Evolutionary conservation across 1,140 invertebrate species (phyloP), one percentile per base, ranked within the genome.

Genomic region (Aphaenogaster ashmeadi): DNA sequence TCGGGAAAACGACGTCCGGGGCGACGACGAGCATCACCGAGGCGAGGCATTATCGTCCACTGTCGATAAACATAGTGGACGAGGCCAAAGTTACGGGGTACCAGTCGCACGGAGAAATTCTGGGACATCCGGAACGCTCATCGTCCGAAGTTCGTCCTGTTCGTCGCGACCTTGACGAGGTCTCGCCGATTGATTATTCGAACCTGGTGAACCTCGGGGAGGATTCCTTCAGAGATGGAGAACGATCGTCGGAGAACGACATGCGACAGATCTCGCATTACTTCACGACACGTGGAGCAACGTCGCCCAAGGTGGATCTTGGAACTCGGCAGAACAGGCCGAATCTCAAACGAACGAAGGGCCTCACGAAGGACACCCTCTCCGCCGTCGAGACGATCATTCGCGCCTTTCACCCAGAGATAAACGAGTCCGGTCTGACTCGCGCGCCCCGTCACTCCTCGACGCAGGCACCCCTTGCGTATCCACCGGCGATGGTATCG

Each of bases 391-490:
- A 52, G 33, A 15, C 47, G 33, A 36, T n/a, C 18, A 54, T 36
- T 13, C 52, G 18, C n/a, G 54, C 27, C 47, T 67, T 86, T 44
- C 80, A 66, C n/a, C 75, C 89, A 18, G 81, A 77, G 56, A 54
- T 78, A 56, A 84, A 89, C 13, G 79, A 91, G 41, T 75, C 72
- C 15, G 77, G 36, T 50, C 58, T 87, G 78, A 87, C 71, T 18
- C 89, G 71, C 33, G 52, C 50, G 9, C 89, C 91, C 9, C 84
- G 90, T 58, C 90, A 92, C 79, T 89, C 91, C 60, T 92, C 90
- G 50, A 90, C 87, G 21, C 89, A 89, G 18, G 41, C 47, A 41
- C 86, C 88, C 64, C 88, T 88, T 5, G n/a, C 44, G 15, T 81
- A 81, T 4, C 0, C 67, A 1, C 27, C 18, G 27, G 54, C 71